Base-by-base conservation (phyloP, 1,140 invertebrate species). In the Drosophila carrolli region DNA sequence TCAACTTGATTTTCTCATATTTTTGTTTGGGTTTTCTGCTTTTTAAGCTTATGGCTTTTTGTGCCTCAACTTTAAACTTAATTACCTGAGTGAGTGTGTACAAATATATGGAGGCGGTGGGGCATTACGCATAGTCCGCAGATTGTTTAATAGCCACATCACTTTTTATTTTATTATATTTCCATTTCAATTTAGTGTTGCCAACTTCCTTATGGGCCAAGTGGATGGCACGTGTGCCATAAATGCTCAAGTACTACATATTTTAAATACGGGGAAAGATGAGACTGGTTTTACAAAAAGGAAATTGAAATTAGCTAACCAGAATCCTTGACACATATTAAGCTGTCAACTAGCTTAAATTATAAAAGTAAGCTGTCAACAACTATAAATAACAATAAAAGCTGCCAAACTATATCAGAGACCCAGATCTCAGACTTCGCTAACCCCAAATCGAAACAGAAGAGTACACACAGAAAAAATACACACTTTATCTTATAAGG, bases 21-120 rank as follows among this genome's bases (percentile, higher is more conserved):
- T 44, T 16, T 73, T 73, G 32, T 53, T 74, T 74, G 19, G 23
- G 38, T 43, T 56, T 41, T 40, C 23, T n/a, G 16, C 32, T 46
- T 51, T 74, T 56, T 65, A 46, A 40, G 29, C 35, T 41, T 11
- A 62, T 43, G 41, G 63, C 53, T 40, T 50, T 68, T 72, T 58
- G 41, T 46, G 32, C 35, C 40, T 46, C 53, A 78, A 88, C 82
- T 85, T 78, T 67, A 72, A 85, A 85, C 83, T 82, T 83, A 88
- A 88, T 88, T 88, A 88, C 78, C 82, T 57, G 43, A 54, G 50
- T 32, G 76, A 83, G 62, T 66, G 51, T 61, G 53, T 29, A 50
- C 60, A 66, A 58, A 73, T 37, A 60, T 66, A 72, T 62, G 57
- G 37, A 66, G 41, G 7, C 62, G 66, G 50, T 47, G 8, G 13